Conservation (phyloP, 1,140 invertebrate species). For the Lepidurus packardi region DNA sequence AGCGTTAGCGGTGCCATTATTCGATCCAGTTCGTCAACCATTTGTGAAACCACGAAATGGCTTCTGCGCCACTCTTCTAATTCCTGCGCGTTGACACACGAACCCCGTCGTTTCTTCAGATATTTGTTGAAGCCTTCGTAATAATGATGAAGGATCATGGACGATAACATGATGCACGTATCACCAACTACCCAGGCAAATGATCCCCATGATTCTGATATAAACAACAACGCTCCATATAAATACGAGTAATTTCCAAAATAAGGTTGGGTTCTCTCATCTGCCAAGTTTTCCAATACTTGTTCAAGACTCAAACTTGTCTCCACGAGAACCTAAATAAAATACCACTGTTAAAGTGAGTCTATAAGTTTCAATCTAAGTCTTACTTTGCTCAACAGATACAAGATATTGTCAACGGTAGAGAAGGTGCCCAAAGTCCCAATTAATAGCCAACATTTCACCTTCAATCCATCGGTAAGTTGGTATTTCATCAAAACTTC, state of each 20-base stretch:
- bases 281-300: not conserved
- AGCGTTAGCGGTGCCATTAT: not conserved
- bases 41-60: not conserved
- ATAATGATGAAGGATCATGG: not conserved
- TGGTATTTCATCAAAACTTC: not conserved
- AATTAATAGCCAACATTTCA: not conserved
- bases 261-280: not conserved
- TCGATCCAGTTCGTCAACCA: slow-evolving; percentile 14
- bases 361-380: not conserved
- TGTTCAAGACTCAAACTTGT: not conserved
- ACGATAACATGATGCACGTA: not conserved
- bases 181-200: not conserved
- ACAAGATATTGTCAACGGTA: not conserved
- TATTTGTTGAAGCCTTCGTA: not conserved
- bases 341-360: not conserved
- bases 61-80: not conserved
- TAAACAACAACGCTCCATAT: not conserved
- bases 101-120: not conserved
- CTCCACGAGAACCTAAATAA: not conserved
- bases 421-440: not conserved
- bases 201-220: not conserved
- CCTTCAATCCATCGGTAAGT: not conserved
- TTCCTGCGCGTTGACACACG: not conserved
- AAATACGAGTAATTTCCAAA: not conserved
- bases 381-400: not conserved